Evolutionary conservation across 2,888 invertebrate genomes (phyloP), one percentile per base, ranked within the genome.

Genomic region (Lobophora halterata): DNA sequence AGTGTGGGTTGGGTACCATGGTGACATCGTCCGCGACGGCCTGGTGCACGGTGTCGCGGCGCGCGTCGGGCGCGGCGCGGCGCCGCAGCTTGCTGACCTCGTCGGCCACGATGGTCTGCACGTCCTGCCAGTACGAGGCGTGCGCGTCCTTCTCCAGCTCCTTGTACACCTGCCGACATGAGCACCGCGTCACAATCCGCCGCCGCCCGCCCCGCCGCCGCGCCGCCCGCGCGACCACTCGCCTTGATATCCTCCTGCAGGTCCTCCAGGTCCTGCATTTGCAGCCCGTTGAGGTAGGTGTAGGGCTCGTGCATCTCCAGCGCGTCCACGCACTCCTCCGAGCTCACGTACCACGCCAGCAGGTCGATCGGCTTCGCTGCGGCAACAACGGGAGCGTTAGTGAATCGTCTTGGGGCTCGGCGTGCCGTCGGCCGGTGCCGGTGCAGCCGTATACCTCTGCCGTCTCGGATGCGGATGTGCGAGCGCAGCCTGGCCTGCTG

Each of bases 271-370:
- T 99, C 99, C 52, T 93, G 92, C 3, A 94, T 90, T 7, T 94
- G 93, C 36, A 99, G 87, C 0, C 98, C 98, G 67, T 97, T 95
- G 1, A 99, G 89, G 71, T 97, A 97, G 0, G 95, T 95, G 71
- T 98, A 97, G 0, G 99, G 99, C 73, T 99, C 98, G 69, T 98
- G 97, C 96, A 99, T 97, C 86, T 99, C 98, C 11, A 98, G 93
- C 0, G 97, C 95, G 61, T 97, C 95, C 31, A 95, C 95, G 23
- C 83, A 78, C 58, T 95, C 95, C 63, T 97, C 95, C 0, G 95
- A 94, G 69, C 95, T 95, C 37, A 98, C 96, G 66, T 99, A 99
- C 87, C 98, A 96, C 0, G 98, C 98, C 35, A 99, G 85, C 47
- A 99, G 88, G 89, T 99, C 99, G 52, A 99, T 99, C 0, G 99